Conservation (phyloP, 1,140 invertebrate genomes). For the Bombus polaris region DNA sequence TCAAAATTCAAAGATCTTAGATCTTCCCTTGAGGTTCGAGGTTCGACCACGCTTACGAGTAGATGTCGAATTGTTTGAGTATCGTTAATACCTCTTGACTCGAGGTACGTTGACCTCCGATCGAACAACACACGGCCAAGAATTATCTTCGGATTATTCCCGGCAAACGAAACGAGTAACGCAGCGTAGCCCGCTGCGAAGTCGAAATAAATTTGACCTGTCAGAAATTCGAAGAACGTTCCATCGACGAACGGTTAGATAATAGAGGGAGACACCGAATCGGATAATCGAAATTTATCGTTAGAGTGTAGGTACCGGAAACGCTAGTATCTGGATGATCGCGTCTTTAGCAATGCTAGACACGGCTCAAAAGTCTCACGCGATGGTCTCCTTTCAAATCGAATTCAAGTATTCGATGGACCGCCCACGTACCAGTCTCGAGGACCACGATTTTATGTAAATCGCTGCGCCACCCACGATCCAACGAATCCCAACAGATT, state of each 20-base stretch:
- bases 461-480: constrained; percentile 26
- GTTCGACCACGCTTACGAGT: no score
- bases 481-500: not conserved
- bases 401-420: not conserved
- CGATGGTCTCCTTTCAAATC: constrained; percentile 7
- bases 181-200: no score
- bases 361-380: not conserved
- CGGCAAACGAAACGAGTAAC: not conserved
- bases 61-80: no score
- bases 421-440: constrained; percentile 18
- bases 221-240: not conserved
- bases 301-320: not conserved
- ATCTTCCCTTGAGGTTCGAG: no score
- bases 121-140: constrained; percentile 20
- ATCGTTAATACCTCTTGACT: not conserved
- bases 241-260: not conserved
- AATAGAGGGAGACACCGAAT: not conserved
- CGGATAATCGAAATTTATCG: constrained; percentile 15
- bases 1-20: no score
- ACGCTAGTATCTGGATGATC: not conserved
- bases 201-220: constrained; percentile 1
- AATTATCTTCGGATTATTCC: constrained; percentile 28
- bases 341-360: not conserved
- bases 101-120: constrained; percentile 33
- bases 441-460: constrained; percentile 24